Conservation (phyloP, 2,113 vertebrate species). For the Pachycephala philippinensis region DNA sequence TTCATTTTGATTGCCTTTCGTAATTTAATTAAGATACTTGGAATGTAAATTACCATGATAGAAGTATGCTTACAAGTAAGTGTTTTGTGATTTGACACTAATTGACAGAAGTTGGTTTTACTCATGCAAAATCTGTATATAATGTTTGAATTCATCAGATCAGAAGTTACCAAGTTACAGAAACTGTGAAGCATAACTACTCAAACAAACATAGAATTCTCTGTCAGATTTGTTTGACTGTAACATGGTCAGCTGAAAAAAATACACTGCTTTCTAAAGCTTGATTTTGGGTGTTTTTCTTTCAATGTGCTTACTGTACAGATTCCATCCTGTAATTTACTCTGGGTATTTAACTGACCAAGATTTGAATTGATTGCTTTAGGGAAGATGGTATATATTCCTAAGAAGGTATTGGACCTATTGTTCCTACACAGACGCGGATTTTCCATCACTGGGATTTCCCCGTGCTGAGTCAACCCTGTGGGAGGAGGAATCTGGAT, state of each 20-base stretch:
- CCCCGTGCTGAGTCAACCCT: neutral
- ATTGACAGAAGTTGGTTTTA: neutral
- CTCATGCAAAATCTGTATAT: neutral
- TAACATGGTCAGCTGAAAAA: neutral
- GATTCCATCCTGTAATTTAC: neutral
- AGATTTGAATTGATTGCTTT: neutral
- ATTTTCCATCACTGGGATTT: neutral
- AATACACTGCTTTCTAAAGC: neutral
- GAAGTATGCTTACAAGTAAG: neutral
- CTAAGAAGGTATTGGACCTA: neutral
- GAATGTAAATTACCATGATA: neutral
- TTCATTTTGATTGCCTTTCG: neutral
- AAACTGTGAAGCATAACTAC: neutral
- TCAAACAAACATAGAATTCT: neutral
- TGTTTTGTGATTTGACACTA: neutral
- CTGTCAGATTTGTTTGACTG: neutral
- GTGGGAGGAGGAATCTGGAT: neutral
- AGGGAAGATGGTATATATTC: neutral
- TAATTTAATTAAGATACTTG: neutral
- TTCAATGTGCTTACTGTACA: neutral
- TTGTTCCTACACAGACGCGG: neutral
- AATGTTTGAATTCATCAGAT: neutral
- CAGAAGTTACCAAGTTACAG: neutral
- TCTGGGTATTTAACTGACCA: neutral
- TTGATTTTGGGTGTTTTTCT: neutral